These are phyloP conservation scores for Hyphantria cunea DNA, from an alignment of 1,140 invertebrate species.

Conservation along the genomic window DNA sequence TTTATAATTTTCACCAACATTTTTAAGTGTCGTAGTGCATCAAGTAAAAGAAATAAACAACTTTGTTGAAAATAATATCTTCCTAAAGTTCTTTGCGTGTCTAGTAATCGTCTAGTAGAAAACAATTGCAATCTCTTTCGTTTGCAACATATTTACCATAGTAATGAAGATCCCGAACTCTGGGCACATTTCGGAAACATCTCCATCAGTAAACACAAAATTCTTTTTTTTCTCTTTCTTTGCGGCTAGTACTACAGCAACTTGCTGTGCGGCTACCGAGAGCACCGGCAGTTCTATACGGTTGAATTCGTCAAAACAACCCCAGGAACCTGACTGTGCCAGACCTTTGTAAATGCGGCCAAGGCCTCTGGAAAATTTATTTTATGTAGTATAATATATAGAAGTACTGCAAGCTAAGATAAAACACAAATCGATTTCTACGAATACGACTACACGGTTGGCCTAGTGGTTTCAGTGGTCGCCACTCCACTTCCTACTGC, in stretches of 20 bases:
- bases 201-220: conserved; percentile 97
- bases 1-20: no score
- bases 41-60: no score
- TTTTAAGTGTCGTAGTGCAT: no score
- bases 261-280: conserved; percentile 98
- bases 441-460: no score
- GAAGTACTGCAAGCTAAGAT: no score
- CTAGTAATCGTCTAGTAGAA: no score
- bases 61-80: no score
- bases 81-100: no score
- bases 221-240: conserved; percentile 95
- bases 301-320: conserved; percentile 98
- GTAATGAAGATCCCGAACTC: conserved; percentile 99
- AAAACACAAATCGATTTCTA: no score
- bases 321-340: conserved; percentile 97
- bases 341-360: conserved; percentile 95
- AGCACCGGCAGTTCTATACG: conserved; percentile 96
- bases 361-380: conserved; percentile 84
- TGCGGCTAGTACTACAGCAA: conserved; percentile 95
- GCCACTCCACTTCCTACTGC: no score
- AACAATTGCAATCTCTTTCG: no score
- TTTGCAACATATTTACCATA: conserved; percentile 86
- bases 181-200: conserved; percentile 94
- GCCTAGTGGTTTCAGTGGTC: no score
- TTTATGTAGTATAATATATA: not conserved